These are phyloP conservation scores for Hirtodrosophila cameraria DNA, from an alignment of 2,888 invertebrate genomes.

Conservation along the genomic window DNA sequence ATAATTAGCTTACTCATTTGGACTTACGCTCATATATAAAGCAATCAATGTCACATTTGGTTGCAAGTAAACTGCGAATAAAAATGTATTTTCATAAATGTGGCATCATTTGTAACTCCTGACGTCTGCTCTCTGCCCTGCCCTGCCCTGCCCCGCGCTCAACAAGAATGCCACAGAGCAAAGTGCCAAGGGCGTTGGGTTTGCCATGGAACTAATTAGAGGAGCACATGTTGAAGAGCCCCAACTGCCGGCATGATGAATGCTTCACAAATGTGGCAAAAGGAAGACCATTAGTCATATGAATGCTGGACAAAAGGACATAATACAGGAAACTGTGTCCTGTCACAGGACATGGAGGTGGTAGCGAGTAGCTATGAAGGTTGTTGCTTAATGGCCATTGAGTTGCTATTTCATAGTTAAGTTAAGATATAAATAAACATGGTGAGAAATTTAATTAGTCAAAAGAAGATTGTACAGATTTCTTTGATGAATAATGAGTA, in stretches of 20 bases:
- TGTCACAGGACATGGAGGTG: constrained; percentile 15
- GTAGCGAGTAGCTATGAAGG: not conserved
- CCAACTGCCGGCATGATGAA: constrained; percentile 54
- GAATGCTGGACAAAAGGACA: constrained; percentile 18
- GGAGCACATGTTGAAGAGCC: constrained; percentile 61
- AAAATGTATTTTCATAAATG: constrained; percentile 50
- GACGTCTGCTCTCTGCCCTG: constrained; percentile 38
- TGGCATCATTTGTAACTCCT: constrained; percentile 33
- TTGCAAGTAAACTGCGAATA: constrained; percentile 17
- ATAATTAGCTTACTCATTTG: constrained; percentile 8
- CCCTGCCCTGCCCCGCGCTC: not conserved
- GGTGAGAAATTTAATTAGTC: constrained; percentile 26
- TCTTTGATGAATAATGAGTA: constrained; percentile 10
- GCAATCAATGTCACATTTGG: constrained; percentile 45
- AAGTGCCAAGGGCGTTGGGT: not conserved
- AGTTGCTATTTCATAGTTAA: constrained; percentile 14
- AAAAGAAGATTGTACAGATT: not conserved
- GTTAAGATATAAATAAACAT: constrained; percentile 17
- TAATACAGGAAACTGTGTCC: constrained; percentile 6
- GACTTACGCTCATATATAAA: not conserved
- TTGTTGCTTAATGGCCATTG: constrained; percentile 18
- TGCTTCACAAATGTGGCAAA: constrained; percentile 52
- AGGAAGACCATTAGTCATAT: constrained; percentile 61
- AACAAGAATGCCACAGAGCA: too few species aligned
- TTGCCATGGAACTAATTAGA: constrained; percentile 59